phyloP scores from a whole-genome alignment of 2,888 invertebrate genomes.

The Oegoconia quadripuncta region DNA sequence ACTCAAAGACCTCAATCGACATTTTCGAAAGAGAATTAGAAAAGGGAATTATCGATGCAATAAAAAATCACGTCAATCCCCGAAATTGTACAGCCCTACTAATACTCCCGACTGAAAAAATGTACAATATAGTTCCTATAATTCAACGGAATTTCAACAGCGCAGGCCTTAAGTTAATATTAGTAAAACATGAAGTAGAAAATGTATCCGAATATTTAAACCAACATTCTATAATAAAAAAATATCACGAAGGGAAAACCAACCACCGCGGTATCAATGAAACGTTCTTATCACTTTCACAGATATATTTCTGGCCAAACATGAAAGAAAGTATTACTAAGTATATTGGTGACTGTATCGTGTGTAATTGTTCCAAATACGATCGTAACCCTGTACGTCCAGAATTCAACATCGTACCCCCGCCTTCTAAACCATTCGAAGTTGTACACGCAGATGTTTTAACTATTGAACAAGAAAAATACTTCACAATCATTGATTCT shows the following conservation, averaged over 20 bases:
- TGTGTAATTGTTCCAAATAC: constrained; percentile 22
- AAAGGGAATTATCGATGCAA: constrained; percentile 21
- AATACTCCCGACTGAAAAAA: constrained; percentile 16
- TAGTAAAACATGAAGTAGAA: constrained; percentile 22
- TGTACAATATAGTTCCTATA: constrained; percentile 23
- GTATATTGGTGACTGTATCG: constrained; percentile 23
- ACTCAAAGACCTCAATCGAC: constrained; percentile 20
- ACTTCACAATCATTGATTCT: no score
- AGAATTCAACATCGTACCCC: constrained; percentile 16
- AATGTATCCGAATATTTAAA: constrained; percentile 23
- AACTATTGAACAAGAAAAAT: constrained; percentile 11
- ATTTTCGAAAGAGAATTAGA: constrained; percentile 21
- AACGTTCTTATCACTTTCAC: constrained; percentile 22
- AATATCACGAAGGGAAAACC: constrained; percentile 29
- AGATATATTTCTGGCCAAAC: constrained; percentile 26
- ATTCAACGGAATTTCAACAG: constrained; percentile 22
- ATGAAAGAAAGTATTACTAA: constrained; percentile 15
- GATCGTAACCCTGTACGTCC: constrained; percentile 20
- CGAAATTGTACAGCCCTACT: constrained; percentile 25
- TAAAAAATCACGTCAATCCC: constrained; percentile 28
- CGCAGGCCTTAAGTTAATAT: constrained; percentile 21
- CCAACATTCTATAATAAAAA: constrained; percentile 25
- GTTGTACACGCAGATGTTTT: constrained; percentile 20
- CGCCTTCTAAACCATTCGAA: constrained; percentile 19
- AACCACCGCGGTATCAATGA: constrained; percentile 28